A percentile compares a stretch with the other conserved stretches of the same genome.
phyloP scores from a whole-genome alignment of 2,888 invertebrate species.

The Aspidiotus rigidus region DNA sequence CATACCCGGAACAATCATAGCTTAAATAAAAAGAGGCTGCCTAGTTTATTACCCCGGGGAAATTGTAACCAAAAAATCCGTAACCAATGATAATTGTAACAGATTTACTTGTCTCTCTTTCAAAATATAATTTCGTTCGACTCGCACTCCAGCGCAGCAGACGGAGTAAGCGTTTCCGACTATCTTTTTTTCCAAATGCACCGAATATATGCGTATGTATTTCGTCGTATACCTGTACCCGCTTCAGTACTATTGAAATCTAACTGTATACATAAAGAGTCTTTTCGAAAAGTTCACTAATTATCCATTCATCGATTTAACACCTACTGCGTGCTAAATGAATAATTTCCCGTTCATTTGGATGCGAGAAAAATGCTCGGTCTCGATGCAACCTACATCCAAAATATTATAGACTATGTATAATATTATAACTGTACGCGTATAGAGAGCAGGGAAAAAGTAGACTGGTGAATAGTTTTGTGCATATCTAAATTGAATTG shows the following conservation, averaged over 20 bases:
- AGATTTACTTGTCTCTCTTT: constrained; percentile 28
- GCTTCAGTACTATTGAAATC: constrained; percentile 8
- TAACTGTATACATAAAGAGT: constrained; percentile 30
- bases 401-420: background rate
- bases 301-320: constrained; percentile 32
- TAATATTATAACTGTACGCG: too few relatives aligned
- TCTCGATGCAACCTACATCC: constrained; percentile 2
- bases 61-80: constrained; percentile 32
- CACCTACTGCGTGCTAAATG: constrained; percentile 31
- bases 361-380: constrained; percentile 9
- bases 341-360: constrained; percentile 31
- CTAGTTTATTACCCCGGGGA: constrained; percentile 25
- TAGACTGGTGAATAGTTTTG: too few relatives aligned
- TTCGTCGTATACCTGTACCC: background rate
- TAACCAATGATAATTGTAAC: constrained; percentile 31
- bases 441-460: too few relatives aligned
- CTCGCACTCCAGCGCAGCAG: background rate
- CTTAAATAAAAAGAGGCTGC: constrained; percentile 23
- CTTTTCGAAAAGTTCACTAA: constrained; percentile 30
- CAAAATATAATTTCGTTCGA: constrained; percentile 3
- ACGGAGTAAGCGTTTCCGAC: constrained; percentile 3
- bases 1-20: constrained; percentile 24
- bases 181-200: background rate
- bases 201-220: constrained; percentile 25
- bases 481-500: too few relatives aligned